Percentiles rank a stretch among this genome's conserved stretches.
phyloP scores from a whole-genome alignment of 2,888 invertebrate genomes.

The Idaea aversata region DNA sequence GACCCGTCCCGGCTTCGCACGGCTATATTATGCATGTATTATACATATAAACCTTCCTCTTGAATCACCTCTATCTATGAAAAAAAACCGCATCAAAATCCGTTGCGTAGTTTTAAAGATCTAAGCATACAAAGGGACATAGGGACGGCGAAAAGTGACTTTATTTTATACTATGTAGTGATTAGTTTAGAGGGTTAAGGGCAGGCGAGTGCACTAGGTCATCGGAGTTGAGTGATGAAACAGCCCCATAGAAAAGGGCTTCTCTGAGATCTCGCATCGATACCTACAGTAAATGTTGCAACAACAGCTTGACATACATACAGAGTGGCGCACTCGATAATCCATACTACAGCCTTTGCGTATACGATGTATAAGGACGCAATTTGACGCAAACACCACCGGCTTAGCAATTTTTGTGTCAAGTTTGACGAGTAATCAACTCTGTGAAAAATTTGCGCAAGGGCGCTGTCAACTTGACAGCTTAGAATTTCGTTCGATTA shows the following conservation, averaged over 20 bases:
- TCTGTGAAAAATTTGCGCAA: conserved; percentile 38
- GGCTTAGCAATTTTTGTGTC: conserved; percentile 43
- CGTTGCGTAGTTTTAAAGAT: too few species aligned
- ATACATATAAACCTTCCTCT: too few species aligned
- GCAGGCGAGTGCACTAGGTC: conserved; percentile 21
- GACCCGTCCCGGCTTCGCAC: too few species aligned
- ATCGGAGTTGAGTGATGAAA: conserved; percentile 38
- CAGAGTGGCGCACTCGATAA: conserved; percentile 40
- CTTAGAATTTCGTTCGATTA: conserved; percentile 28
- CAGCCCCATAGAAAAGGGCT: conserved; percentile 66
- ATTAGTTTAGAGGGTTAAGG: background rate
- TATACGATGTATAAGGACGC: conserved; percentile 43
- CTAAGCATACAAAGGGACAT: too few species aligned
- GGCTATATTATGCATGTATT: too few species aligned
- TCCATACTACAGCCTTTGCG: conserved; percentile 42
- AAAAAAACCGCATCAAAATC: too few species aligned
- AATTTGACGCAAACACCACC: conserved; percentile 15
- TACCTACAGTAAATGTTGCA: conserved; percentile 48
- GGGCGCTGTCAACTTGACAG: conserved; percentile 29
- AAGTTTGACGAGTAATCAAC: conserved; percentile 37
- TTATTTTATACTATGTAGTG: too few species aligned
- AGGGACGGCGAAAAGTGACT: too few species aligned
- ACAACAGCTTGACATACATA: conserved; percentile 72
- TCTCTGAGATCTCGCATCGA: conserved; percentile 55
- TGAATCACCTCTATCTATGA: too few species aligned